These are phyloP conservation scores for Anarhynchus alexandrinus DNA, from an alignment of 2,113 vertebrate genomes.

Conservation along the genomic window DNA sequence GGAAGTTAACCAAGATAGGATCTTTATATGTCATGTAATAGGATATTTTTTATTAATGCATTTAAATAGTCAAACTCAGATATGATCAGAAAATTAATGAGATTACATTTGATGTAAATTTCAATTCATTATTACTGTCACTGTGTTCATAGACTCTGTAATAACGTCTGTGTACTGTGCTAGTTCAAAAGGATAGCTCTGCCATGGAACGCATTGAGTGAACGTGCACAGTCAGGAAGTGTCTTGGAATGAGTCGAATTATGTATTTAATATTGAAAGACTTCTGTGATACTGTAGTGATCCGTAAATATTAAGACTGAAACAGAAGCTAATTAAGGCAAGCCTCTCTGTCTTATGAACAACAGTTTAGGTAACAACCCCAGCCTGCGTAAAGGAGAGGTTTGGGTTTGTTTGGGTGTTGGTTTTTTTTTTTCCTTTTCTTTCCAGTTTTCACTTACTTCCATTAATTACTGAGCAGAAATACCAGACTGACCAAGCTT, in stretches of 20 bases:
- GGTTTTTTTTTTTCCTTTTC: neutral
- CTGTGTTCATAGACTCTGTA: neutral
- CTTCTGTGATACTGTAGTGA: neutral
- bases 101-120: constrained; percentile 46
- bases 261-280: neutral
- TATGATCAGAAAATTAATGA: constrained; percentile 46
- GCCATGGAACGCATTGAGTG: neutral
- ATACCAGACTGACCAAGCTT: neutral
- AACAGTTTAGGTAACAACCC: neutral
- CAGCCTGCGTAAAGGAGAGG: neutral
- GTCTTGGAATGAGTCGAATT: neutral
- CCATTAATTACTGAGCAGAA: neutral
- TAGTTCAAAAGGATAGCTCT: neutral
- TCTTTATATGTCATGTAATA: constrained; percentile 30
- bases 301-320: neutral
- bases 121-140: constrained; percentile 21
- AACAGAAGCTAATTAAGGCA: neutral
- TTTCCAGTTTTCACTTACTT: neutral
- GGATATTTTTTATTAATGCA: constrained; percentile 26
- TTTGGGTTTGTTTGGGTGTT: neutral
- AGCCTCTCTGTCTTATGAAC: neutral
- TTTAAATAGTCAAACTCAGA: constrained; percentile 42
- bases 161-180: neutral
- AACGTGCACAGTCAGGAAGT: neutral
- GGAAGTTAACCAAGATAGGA: constrained; percentile 50